A percentile compares a stretch with the other conserved stretches of the same genome.
phyloP scores from a whole-genome alignment of 2,888 invertebrate genomes.

The Gari tellinella region DNA sequence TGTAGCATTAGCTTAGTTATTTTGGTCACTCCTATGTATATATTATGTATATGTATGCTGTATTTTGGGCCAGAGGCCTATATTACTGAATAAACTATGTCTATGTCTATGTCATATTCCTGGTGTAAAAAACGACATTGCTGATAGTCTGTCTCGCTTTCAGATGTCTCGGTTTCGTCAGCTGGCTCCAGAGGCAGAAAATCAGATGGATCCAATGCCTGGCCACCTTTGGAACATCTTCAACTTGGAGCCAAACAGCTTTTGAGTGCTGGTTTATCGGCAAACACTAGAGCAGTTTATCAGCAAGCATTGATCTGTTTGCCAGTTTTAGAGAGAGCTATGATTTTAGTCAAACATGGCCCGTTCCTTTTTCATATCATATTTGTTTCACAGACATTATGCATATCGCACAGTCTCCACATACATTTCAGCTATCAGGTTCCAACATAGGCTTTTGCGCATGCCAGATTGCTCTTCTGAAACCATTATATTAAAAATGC shows the following conservation, averaged over 20 bases:
- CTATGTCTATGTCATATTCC: too few relatives aligned
- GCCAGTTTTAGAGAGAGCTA: not conserved
- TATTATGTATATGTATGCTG: too few relatives aligned
- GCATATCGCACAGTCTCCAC: conserved; percentile 12
- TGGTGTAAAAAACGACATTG: conserved; percentile 13
- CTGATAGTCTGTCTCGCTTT: conserved; percentile 34
- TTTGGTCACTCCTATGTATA: too few relatives aligned
- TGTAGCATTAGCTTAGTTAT: too few relatives aligned
- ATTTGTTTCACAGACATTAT: conserved; percentile 10
- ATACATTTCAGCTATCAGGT: conserved; percentile 18
- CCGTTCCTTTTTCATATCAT: conserved; percentile 17
- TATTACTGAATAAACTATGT: too few relatives aligned
- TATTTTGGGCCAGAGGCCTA: too few relatives aligned
- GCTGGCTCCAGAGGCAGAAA: conserved; percentile 29
- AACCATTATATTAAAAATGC: conserved; percentile 6
- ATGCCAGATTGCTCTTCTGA: not conserved
- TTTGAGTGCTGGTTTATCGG: conserved; percentile 10
- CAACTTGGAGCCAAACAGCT: conserved; percentile 11
- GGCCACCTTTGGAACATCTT: conserved; percentile 39
- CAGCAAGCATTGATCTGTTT: conserved; percentile 9
- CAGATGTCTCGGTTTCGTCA: conserved; percentile 28
- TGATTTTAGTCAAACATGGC: not conserved
- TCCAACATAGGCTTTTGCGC: not conserved
- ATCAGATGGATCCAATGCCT: conserved; percentile 14
- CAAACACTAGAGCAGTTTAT: conserved; percentile 15